Conservation (phyloP, 2,113 vertebrate species). For the Chascanopsetta lugubris region DNA sequence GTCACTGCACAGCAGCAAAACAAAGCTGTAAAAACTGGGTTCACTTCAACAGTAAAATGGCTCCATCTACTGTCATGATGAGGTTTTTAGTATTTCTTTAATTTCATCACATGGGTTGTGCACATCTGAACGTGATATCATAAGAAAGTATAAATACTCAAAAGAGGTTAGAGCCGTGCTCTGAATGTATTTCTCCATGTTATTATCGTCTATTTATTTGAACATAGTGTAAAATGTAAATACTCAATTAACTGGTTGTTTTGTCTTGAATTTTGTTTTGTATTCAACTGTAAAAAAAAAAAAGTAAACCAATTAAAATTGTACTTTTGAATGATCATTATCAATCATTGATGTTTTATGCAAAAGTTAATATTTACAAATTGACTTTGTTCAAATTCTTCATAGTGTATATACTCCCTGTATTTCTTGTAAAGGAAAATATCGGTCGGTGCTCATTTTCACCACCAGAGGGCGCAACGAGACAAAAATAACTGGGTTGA, state of each 20-base stretch:
- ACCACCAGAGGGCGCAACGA: slow-evolving; percentile 46
- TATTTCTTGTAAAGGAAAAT: too few species aligned
- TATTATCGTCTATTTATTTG: slow-evolving; percentile 73
- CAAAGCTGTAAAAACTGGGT: slow-evolving; percentile 39
- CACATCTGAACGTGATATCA: slow-evolving; percentile 32
- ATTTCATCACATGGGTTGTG: slow-evolving; percentile 17
- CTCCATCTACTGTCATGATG: neutral
- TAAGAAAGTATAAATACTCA: slow-evolving; percentile 59
- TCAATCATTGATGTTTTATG: too few species aligned
- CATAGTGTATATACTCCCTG: too few species aligned
- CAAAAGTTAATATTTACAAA: too few species aligned
- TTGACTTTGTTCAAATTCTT: too few species aligned
- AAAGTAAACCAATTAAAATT: slow-evolving; percentile 28
- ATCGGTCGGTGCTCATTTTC: too few species aligned
- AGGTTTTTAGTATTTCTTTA: slow-evolving; percentile 5
- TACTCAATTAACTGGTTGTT: slow-evolving; percentile 36
- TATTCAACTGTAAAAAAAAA: slow-evolving; percentile 4
- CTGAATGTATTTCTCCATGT: slow-evolving; percentile 56
- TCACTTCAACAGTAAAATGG: slow-evolving; percentile 7
- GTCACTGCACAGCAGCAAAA: slow-evolving; percentile 27
- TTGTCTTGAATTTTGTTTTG: slow-evolving; percentile 10
- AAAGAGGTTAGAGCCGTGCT: slow-evolving; percentile 42
- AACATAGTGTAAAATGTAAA: slow-evolving; percentile 71
- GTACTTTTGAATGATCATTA: too few species aligned
- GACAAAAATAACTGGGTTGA: neutral